phyloP scores from a whole-genome alignment of 1,140 invertebrate species.

The Drosophila auraria region DNA sequence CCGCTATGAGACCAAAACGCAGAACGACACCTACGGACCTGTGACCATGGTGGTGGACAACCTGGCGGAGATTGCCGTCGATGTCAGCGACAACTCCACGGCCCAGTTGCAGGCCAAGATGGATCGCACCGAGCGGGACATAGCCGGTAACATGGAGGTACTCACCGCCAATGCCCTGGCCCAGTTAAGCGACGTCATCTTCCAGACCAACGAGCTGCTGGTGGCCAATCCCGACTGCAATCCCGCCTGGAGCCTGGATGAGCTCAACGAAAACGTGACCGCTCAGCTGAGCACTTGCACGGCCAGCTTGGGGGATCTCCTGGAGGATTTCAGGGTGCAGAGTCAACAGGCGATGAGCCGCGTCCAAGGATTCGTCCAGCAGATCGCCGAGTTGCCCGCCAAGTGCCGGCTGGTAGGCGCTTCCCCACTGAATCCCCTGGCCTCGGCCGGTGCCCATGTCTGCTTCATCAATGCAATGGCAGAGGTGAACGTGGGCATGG shows the following conservation, averaged over 20 bases:
- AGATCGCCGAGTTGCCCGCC: slow-evolving; percentile 53
- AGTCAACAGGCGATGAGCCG: slow-evolving; percentile 31
- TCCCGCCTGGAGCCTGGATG: slow-evolving; percentile 57
- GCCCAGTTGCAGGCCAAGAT: slow-evolving; percentile 59
- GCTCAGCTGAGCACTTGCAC: slow-evolving; percentile 49
- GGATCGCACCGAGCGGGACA: slow-evolving; percentile 24
- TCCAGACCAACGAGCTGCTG: slow-evolving; percentile 59
- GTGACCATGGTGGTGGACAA: slow-evolving; percentile 64
- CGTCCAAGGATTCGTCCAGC: slow-evolving; percentile 53
- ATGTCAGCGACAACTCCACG: slow-evolving; percentile 58
- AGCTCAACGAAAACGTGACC: slow-evolving; percentile 61
- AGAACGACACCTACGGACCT: slow-evolving; percentile 64
- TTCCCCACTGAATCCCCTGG: slow-evolving; percentile 24
- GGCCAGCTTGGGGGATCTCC: slow-evolving; percentile 6
- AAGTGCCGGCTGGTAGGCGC: slow-evolving; percentile 36
- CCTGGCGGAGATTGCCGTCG: slow-evolving; percentile 50
- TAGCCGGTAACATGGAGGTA: slow-evolving; percentile 53
- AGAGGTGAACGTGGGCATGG: slow-evolving; percentile 55
- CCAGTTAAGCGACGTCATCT: slow-evolving; percentile 54
- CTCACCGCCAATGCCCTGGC: slow-evolving; percentile 46
- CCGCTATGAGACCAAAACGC: slow-evolving; percentile 20
- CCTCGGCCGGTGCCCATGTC: slow-evolving; percentile 27
- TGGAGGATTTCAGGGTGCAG: slow-evolving; percentile 36
- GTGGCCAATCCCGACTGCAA: slow-evolving; percentile 61
- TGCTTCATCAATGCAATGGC: slow-evolving; percentile 64